Evolutionary conservation across 2,888 invertebrate genomes (phyloP).

Genomic region (Eupithecia centaureata): DNA sequence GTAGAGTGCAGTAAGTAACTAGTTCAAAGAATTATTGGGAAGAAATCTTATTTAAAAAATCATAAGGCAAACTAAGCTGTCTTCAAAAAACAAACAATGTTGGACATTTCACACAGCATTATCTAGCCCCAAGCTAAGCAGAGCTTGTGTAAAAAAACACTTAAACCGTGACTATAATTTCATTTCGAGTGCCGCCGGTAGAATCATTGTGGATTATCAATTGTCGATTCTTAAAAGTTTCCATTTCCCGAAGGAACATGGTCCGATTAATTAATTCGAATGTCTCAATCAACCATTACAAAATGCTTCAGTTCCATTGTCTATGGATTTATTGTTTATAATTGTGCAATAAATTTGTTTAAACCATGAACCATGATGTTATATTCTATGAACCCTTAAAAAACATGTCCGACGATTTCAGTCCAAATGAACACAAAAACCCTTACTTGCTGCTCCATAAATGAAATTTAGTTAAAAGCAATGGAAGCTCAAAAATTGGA

Average conservation of each 20-base stretch:
- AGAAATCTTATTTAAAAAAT: neutral
- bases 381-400: neutral
- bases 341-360: neutral
- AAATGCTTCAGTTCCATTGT: conserved; percentile 8
- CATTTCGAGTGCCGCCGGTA: neutral
- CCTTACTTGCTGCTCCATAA: neutral
- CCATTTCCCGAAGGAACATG: neutral
- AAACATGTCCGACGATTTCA: neutral
- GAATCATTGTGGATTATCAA: neutral
- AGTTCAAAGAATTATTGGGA: neutral
- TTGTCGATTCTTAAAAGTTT: conserved; percentile 7
- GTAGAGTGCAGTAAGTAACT: too few species aligned
- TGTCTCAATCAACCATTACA: neutral
- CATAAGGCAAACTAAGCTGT: too few species aligned
- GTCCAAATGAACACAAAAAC: neutral
- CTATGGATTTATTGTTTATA: conserved; percentile 5
- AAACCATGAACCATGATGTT: too few species aligned
- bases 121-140: too few species aligned
- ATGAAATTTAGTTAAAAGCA: conserved; percentile 1
- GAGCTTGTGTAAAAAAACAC: too few species aligned
- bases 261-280: conserved; percentile 4
- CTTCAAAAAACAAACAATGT: neutral
- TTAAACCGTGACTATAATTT: too few species aligned
- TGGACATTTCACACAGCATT: too few species aligned
- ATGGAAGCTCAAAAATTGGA: conserved; percentile 7